Evolutionary conservation across 2,888 invertebrate species (phyloP), one percentile per base, ranked within the genome.

Genomic region (Drosophila rubida): DNA sequence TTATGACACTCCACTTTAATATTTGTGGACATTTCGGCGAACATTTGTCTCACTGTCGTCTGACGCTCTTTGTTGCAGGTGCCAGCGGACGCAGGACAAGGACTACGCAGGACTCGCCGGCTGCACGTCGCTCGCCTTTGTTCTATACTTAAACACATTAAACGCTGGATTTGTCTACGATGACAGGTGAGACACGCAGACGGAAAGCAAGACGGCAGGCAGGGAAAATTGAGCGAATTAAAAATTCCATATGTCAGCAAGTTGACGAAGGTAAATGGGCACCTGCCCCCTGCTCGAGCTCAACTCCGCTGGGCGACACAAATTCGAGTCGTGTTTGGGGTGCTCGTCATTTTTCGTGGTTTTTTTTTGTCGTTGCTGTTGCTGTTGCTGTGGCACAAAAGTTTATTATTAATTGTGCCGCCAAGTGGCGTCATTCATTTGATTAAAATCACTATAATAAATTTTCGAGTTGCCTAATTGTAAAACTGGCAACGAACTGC

Each of bases 121-220:
- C 91, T 95, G 96, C 93, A 95, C 95, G 91, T 93, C 95, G 91
- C 93, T 96, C 89, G 96, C 97, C 76, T 95, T 96, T 90, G 94
- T 96, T 80, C 95, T 98, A 73, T 98, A 97, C 93, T 95, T 96
- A 93, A 97, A 97, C 93, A 97, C 97, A 64, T 93, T 98, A 89
- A 95, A 96, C 89, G 97, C 97, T 72, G 97, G 97, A 89, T 98
- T 98, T 93, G 98, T 98, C 90, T 98, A 98, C 93, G 98, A 98
- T 94, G 98, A 98, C 94, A 96, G 97, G 98, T 98, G 94, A 95
- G 94, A 55, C 45, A 55, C 23, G 16, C 45, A 45, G 44, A 45
- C 27, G 27, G 41, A 27, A 1, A 16, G 16, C 9, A 46, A 41
- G 41, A 27, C 3, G 27, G 16, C 9, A 46, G 5, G 30, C 2